These are phyloP conservation scores for Bergia puertoricense DNA, from an alignment of 92 coral and sea anemone genomes.

Conservation along the genomic window DNA sequence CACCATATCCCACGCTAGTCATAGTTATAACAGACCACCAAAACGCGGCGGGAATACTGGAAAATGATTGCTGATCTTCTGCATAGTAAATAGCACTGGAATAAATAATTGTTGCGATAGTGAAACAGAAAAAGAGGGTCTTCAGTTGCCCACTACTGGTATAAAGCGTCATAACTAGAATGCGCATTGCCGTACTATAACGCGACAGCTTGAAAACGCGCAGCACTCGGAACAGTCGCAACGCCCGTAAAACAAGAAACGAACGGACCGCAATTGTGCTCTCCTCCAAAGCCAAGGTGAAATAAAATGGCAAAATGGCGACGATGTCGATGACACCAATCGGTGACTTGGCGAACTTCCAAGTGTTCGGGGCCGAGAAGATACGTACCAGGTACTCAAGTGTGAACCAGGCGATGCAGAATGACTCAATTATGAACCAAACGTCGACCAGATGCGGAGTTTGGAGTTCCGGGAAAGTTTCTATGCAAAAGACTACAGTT, in stretches of 20 bases:
- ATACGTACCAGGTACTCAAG: constrained; percentile 74
- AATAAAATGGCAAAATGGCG: constrained; percentile 79
- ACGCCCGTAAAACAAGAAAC: constrained; percentile 85
- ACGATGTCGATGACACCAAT: constrained; percentile 86
- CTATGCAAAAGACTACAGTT: constrained; percentile 79
- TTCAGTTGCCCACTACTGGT: constrained; percentile 85
- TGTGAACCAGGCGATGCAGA: constrained; percentile 83
- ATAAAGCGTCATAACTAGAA: constrained; percentile 72
- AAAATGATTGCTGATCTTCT: constrained; percentile 62
- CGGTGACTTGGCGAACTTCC: constrained; percentile 66
- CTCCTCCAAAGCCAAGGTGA: constrained; percentile 67
- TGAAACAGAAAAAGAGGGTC: constrained; percentile 68
- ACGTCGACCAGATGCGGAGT: constrained; percentile 20
- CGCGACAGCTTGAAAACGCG: constrained; percentile 93
- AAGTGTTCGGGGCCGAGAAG: constrained; percentile 60
- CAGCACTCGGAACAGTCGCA: constrained; percentile 86
- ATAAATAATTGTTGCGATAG: constrained; percentile 70
- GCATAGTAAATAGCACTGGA: constrained; percentile 95
- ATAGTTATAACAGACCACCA: constrained; percentile 98
- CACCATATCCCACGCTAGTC: constrained; percentile 98
- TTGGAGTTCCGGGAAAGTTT: constrained; percentile 70
- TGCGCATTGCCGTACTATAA: constrained; percentile 77
- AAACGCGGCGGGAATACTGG: constrained; percentile 93
- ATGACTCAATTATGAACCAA: constrained; percentile 82
- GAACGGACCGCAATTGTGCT: constrained; percentile 73